Base-by-base conservation (phyloP, 2,797 vertebrate species). In the Tapera naevia region DNA sequence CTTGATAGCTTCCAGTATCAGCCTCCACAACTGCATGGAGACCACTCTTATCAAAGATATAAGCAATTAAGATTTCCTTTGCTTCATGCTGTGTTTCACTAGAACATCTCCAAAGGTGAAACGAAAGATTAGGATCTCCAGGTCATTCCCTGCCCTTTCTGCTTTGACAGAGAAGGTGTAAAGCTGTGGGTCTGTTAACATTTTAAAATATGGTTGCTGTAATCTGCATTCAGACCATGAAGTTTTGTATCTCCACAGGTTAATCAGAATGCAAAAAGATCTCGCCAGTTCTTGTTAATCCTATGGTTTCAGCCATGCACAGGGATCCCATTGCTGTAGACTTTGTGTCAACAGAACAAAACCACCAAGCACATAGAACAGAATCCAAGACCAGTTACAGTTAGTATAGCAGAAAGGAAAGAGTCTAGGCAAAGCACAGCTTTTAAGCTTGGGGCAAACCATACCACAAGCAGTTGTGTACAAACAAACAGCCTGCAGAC, bases 381-480 rank as follows among this genome's bases (percentile, higher is more conserved):
- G 57, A 61, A 72, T 18, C 18, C 22, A 53, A 66, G 14, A 39
- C 28, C 27, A 53, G 56, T 35, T 46, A 82, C 53, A 50, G 22
- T 23, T 17, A 56, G 13, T n/a, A 46, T 1, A 0, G 7, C 27
- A 41, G 53, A 66, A 51, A 50, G 21, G 10, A 25, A 69, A 53
- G 17, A 74, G 24, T 17, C 43, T 10, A 58, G 17, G 18, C 30
- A 75, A 86, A 80, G 37, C 30, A 43, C 9, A 56, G 48, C 12
- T 30, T 16, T 30, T 1, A 65, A 60, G 64, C 41, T 10, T 41
- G 41, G 17, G n/a, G 35, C 28, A 57, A 80, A 41, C 15, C 33
- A 56, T 25, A 41, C 14, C 35, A 37, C 2, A 6, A 6, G 25
- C 37, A 65, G 46, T 3, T 37, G 57, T 0, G 0, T n/a, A 69